These are phyloP conservation scores for Scortum barcoo DNA, from an alignment of 2,113 vertebrate genomes.

Conservation along the genomic window DNA sequence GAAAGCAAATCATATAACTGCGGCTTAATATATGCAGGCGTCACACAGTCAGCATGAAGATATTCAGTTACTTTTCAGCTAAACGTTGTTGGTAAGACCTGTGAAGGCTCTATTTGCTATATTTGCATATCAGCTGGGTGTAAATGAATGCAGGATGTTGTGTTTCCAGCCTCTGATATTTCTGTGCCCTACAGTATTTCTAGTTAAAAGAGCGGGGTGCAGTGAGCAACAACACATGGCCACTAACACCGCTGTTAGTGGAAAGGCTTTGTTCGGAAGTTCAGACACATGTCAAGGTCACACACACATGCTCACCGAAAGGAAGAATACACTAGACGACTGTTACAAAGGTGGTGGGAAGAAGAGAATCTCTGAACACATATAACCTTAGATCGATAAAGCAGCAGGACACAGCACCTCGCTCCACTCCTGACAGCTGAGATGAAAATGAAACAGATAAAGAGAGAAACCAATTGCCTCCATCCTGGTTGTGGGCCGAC, in stretches of 20 bases:
- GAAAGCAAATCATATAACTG: background rate
- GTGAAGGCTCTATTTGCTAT: background rate
- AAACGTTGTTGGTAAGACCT: background rate
- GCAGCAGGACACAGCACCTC: background rate
- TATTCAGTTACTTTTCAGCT: background rate
- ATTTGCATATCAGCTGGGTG: background rate
- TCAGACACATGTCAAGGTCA: background rate
- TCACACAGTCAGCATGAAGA: background rate
- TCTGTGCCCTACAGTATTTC: background rate
- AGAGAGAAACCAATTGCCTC: background rate
- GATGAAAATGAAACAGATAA: background rate
- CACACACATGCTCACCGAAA: background rate
- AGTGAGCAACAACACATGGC: background rate
- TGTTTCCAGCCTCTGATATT: background rate
- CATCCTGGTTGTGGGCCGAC: background rate
- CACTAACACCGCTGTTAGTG: background rate
- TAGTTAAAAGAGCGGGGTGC: background rate
- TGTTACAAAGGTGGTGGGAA: background rate
- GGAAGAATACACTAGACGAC: background rate
- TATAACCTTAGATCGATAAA: background rate
- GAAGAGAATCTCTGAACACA: background rate
- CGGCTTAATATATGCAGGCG: background rate
- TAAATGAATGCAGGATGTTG: background rate
- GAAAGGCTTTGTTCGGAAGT: background rate
- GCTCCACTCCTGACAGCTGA: background rate